Evolutionary conservation across 2,113 vertebrate genomes (phyloP).

Genomic region (Grallaria varia): DNA sequence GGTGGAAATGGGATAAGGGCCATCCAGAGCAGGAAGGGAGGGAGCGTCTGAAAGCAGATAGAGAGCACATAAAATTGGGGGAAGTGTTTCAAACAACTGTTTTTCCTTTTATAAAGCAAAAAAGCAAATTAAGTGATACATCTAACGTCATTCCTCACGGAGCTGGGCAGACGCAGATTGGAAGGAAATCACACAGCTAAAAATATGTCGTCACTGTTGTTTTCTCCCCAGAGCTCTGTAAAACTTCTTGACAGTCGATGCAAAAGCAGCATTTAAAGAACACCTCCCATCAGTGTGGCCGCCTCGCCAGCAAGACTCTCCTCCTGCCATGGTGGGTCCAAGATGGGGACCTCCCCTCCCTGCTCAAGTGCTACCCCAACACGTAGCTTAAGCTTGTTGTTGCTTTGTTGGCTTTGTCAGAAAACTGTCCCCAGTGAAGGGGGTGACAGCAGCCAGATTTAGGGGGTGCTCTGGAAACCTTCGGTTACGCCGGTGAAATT

Average conservation of each 20-base stretch:
- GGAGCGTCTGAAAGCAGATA: slow-evolving; percentile 59
- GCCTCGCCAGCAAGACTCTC: not conserved
- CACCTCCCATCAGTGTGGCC: not conserved
- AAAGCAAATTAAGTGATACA: slow-evolving; percentile 21
- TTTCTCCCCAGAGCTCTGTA: not conserved
- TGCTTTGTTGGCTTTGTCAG: not conserved
- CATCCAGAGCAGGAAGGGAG: slow-evolving; percentile 63
- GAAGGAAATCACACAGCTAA: slow-evolving; percentile 34
- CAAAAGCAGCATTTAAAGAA: slow-evolving; percentile 8
- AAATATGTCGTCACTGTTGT: slow-evolving; percentile 9
- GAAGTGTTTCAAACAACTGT: slow-evolving; percentile 55
- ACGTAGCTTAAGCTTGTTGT: not conserved
- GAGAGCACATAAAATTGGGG: slow-evolving; percentile 51
- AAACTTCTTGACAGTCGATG: not conserved
- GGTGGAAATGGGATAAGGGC: slow-evolving; percentile 64
- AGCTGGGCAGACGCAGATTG: slow-evolving; percentile 25
- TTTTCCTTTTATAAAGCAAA: slow-evolving; percentile 46
- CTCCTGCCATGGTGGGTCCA: rapidly evolving
- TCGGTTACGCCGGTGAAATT: not conserved
- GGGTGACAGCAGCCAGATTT: not conserved
- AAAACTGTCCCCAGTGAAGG: not conserved
- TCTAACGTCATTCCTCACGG: slow-evolving; percentile 6
- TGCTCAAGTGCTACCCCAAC: not conserved
- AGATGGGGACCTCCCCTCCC: not conserved
- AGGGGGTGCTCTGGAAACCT: not conserved